Conservation (phyloP, 2,888 invertebrate genomes). For the Metellina segmentata region DNA sequence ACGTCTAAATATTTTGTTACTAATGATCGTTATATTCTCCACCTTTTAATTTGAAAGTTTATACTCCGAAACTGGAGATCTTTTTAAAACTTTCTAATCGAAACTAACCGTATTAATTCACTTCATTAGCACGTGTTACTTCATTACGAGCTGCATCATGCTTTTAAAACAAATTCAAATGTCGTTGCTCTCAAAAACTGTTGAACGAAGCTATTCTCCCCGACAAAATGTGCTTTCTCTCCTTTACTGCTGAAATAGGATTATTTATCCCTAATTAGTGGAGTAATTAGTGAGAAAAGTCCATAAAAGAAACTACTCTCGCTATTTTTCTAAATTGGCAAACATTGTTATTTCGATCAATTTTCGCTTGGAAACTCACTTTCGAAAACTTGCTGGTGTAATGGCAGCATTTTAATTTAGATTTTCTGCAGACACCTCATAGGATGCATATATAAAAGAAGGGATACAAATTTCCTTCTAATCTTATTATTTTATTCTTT, state of each 20-base stretch:
- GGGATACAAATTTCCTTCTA: too few relatives aligned
- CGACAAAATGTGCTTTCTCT: conserved; percentile 50
- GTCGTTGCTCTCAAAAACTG: conserved; percentile 15
- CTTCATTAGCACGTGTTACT: background rate
- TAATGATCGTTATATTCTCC: too few relatives aligned
- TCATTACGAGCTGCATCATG: conserved; percentile 29
- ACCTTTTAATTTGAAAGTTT: too few relatives aligned
- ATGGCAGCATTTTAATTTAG: background rate
- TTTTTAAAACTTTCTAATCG: too few relatives aligned
- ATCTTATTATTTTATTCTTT: too few relatives aligned
- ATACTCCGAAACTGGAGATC: too few relatives aligned
- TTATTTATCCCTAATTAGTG: conserved; percentile 64
- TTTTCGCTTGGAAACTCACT: background rate
- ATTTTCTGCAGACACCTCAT: background rate
- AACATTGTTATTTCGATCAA: conserved; percentile 8
- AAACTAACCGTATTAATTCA: too few relatives aligned
- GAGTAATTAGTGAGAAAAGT: conserved; percentile 45
- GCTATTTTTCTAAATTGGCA: background rate
- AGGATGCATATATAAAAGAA: too few relatives aligned
- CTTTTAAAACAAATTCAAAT: conserved; percentile 40
- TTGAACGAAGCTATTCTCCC: conserved; percentile 53
- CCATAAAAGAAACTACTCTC: conserved; percentile 6
- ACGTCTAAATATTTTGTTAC: too few relatives aligned
- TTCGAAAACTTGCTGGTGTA: background rate
- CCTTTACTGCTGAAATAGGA: conserved; percentile 56